Base-by-base conservation (phyloP, 2,797 vertebrate species). In the Acrocephalus scirpaceus region DNA sequence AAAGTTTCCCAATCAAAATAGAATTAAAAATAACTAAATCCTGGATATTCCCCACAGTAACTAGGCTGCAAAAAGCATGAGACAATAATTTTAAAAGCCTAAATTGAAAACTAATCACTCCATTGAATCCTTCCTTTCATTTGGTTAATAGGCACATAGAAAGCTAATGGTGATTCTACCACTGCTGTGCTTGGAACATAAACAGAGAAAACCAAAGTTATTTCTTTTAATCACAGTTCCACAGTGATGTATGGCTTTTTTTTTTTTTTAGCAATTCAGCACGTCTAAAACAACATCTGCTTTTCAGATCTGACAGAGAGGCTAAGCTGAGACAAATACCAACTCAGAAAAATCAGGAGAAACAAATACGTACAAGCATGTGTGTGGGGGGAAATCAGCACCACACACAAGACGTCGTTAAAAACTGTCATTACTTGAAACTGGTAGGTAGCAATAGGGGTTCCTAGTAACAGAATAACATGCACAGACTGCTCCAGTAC, bases 1-100 rank as follows among this genome's bases (percentile, higher is more conserved):
- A 88, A 78, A 61, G 34, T 13, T 17, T 84, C 90, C 86, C 72
- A 95, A 77, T 78, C 89, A 83, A 92, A 90, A 78, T 0, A 71
- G 88, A 93, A 94, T 94, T 94, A 95, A 94, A 97, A 95, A 92
- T 92, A 96, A 86, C 87, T 86, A 92, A 95, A 94, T 78, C 92
- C 91, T 91, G 66, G 85, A 86, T 96, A 83, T 86, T 88, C 26
- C 73, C 56, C 60, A 83, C 73, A 88, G 85, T 91, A 89, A 87
- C 80, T 15, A 89, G 86, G 84, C 61, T 89, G 64, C 75, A 92
- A 94, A 95, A 94, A 79, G 19, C 78, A 80, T 36, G 34, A 92
- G 60, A 93, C 92, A 93, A 94, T 95, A 92, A 85, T 79, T 91
- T 92, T 95, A 80, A 92, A 90, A 94, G 92, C 81, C 86, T 91